Evolutionary conservation across 1,140 invertebrate species (phyloP).

Genomic region (Nylanderia fulva): DNA sequence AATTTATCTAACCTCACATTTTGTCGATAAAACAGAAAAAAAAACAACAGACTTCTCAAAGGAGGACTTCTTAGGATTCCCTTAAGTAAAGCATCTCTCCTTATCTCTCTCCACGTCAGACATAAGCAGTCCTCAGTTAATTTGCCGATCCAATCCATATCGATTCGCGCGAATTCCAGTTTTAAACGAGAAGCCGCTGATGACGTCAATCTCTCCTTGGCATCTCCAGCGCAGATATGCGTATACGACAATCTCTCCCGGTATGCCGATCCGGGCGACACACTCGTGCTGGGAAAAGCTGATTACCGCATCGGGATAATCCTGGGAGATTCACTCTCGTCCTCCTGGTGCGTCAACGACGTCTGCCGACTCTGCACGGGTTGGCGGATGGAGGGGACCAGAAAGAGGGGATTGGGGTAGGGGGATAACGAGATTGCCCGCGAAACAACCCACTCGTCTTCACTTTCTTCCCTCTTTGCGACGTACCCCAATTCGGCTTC

Average conservation of each 20-base stretch:
- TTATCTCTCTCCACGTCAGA: neutral
- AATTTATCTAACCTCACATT: too few relatives aligned
- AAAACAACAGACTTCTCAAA: too few relatives aligned
- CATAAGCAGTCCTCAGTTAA: slow-evolving; percentile 27
- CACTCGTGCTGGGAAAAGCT: slow-evolving; percentile 68
- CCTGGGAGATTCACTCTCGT: slow-evolving; percentile 63
- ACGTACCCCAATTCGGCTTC: neutral
- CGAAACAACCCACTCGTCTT: slow-evolving; percentile 72
- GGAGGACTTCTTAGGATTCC: too few relatives aligned
- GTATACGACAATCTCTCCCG: slow-evolving; percentile 53
- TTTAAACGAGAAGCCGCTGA: slow-evolving; percentile 55
- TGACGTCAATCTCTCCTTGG: slow-evolving; percentile 66
- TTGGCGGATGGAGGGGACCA: too few relatives aligned
- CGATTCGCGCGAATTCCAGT: slow-evolving; percentile 42
- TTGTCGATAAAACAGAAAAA: too few relatives aligned
- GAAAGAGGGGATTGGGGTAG: too few relatives aligned
- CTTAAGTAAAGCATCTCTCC: neutral
- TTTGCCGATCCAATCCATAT: slow-evolving; percentile 59
- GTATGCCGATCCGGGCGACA: slow-evolving; percentile 23
- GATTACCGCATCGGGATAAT: slow-evolving; percentile 71
- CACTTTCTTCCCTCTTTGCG: slow-evolving; percentile 18
- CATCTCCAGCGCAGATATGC: slow-evolving; percentile 61
- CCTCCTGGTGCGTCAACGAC: slow-evolving; percentile 56
- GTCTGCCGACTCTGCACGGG: neutral
- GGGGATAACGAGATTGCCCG: slow-evolving; percentile 71